Conservation (phyloP, 2,797 vertebrate species). For the Rhabdomys pumilio region DNA sequence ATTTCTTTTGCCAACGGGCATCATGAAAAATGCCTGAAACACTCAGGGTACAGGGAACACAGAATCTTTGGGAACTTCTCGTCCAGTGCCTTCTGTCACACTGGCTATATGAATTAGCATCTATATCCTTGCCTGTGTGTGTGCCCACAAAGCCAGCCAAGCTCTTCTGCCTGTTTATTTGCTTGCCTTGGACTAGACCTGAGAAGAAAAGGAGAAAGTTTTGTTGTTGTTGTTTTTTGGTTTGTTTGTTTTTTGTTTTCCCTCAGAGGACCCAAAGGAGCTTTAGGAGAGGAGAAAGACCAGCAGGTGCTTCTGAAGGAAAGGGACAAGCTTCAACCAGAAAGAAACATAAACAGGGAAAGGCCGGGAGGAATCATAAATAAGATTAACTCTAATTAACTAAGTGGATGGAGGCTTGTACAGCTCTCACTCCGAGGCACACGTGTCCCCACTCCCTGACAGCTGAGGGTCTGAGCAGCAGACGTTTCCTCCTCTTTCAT, state of each 20-base stretch:
- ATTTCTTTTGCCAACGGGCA: conserved; percentile 43
- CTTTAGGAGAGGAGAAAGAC: neutral
- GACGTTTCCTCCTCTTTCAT: conserved; percentile 51
- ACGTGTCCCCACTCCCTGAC: neutral
- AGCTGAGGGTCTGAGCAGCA: neutral
- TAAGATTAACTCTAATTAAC: conserved; percentile 71
- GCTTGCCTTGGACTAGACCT: neutral
- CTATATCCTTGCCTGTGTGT: neutral
- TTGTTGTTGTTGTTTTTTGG: neutral
- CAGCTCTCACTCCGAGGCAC: neutral
- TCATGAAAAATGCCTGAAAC: neutral
- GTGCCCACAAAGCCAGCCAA: neutral
- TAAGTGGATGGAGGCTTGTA: neutral
- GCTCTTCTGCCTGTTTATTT: neutral
- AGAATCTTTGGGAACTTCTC: neutral
- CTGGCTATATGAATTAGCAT: neutral
- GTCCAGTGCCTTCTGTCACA: neutral
- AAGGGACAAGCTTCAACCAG: neutral
- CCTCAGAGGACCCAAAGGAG: neutral
- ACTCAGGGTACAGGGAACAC: neutral
- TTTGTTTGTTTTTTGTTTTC: neutral
- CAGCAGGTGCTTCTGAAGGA: neutral
- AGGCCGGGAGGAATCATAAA: neutral
- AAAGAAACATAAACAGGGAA: neutral
- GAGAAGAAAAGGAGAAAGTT: conserved; percentile 10